Percentiles rank a stretch among this genome's conserved stretches.
Evolutionary conservation across 2,888 invertebrate species (phyloP).

Genomic region (Crematogaster levior): DNA sequence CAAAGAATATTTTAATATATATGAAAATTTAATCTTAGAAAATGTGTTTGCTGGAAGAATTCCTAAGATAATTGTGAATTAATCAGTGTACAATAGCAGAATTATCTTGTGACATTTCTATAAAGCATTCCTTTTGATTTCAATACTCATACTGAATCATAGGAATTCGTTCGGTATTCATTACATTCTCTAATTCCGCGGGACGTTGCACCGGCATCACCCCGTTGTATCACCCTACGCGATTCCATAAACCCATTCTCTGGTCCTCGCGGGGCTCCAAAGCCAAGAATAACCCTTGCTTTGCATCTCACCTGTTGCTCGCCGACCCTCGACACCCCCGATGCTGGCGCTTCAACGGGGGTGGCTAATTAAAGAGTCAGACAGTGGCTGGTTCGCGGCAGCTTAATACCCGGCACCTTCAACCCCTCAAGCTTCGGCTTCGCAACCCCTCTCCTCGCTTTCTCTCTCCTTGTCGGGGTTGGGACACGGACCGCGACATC

Average conservation of each 20-base stretch:
- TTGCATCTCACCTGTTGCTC: conserved; percentile 85
- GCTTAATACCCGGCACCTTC: conserved; percentile 81
- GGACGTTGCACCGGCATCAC: conserved; percentile 6
- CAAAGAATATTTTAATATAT: neutral
- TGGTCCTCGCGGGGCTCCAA: conserved; percentile 68
- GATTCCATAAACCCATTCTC: conserved; percentile 62
- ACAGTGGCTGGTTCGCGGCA: conserved; percentile 81
- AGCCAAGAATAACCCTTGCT: conserved; percentile 84
- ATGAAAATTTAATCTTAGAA: neutral
- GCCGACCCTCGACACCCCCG: conserved; percentile 80
- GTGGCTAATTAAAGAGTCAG: conserved; percentile 84
- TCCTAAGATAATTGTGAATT: neutral
- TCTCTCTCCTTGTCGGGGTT: neutral
- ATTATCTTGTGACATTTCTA: neutral
- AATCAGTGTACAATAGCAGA: neutral
- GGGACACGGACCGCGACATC: conserved; percentile 60
- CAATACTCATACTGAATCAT: neutral
- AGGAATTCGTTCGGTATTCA: neutral
- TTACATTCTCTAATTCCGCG: neutral
- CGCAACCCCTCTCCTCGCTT: conserved; percentile 48
- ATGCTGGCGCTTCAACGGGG: conserved; percentile 74
- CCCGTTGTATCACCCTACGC: conserved; percentile 25
- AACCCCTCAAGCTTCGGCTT: conserved; percentile 60
- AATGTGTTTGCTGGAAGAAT: neutral
- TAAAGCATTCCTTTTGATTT: neutral